Percentiles rank a stretch among this genome's conserved stretches.
Evolutionary conservation across 2,888 invertebrate genomes (phyloP).

Genomic region (Leptinotarsa tumamoca): DNA sequence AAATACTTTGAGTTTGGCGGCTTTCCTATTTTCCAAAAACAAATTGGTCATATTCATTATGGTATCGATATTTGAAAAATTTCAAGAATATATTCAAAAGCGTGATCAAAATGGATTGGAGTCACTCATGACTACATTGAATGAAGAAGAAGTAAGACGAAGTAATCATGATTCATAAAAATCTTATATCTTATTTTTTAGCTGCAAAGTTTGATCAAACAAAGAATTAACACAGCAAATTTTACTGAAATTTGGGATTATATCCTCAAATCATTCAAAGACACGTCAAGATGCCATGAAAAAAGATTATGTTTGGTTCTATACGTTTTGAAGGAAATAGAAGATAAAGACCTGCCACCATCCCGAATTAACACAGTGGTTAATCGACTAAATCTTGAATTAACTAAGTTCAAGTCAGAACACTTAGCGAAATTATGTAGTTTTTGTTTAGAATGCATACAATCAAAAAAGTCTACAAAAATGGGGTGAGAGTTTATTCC

Average conservation of each 20-base stretch:
- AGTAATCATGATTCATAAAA: slow-evolving; percentile 9
- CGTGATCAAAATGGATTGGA: slow-evolving; percentile 51
- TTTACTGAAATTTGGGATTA: slow-evolving; percentile 60
- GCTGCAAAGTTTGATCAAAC: slow-evolving; percentile 53
- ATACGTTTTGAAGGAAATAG: slow-evolving; percentile 56
- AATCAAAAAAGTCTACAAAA: slow-evolving; percentile 67
- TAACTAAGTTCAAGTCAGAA: slow-evolving; percentile 68
- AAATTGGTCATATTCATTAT: slow-evolving; percentile 20
- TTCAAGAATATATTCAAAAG: slow-evolving; percentile 57
- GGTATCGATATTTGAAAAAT: slow-evolving; percentile 48
- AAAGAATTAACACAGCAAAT: slow-evolving; percentile 50
- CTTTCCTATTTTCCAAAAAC: not conserved
- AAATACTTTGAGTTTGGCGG: not conserved
- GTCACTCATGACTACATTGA: slow-evolving; percentile 48
- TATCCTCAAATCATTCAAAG: slow-evolving; percentile 57
- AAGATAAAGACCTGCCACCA: slow-evolving; percentile 53
- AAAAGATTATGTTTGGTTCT: slow-evolving; percentile 57
- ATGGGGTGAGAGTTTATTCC: slow-evolving; percentile 62
- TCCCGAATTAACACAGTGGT: slow-evolving; percentile 68
- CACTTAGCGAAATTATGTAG: slow-evolving; percentile 71
- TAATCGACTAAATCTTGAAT: slow-evolving; percentile 67
- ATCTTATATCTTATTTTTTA: slow-evolving; percentile 42
- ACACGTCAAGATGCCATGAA: slow-evolving; percentile 53
- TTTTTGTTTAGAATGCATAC: slow-evolving; percentile 70
- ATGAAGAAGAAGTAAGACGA: slow-evolving; percentile 51